Conservation (phyloP, 2,888 invertebrate genomes). For the Drosophila yooni region DNA sequence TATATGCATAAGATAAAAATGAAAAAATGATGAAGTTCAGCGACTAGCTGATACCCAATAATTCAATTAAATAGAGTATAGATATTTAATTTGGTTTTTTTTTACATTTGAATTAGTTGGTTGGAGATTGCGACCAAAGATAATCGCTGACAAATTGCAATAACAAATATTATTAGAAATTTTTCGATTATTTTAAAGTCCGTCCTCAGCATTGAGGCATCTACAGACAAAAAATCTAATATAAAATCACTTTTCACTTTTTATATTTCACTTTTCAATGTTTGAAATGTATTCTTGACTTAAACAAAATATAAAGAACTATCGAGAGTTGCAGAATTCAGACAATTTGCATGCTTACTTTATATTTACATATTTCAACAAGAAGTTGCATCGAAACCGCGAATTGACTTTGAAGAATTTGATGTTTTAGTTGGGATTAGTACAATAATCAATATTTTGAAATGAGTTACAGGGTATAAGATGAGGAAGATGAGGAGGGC, state of each 20-base stretch:
- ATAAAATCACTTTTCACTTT: too few relatives aligned
- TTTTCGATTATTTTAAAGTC: background rate
- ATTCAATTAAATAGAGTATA: background rate
- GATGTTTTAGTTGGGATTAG: background rate
- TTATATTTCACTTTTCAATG: background rate
- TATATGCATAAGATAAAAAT: background rate
- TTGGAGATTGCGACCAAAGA: too few relatives aligned
- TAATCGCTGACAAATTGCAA: background rate
- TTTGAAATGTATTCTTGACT: background rate
- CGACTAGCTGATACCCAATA: background rate
- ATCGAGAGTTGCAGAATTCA: background rate
- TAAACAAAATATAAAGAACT: background rate
- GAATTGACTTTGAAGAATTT: background rate
- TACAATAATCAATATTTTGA: background rate
- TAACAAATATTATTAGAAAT: background rate
- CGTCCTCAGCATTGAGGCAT: background rate
- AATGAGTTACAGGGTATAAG: constrained; percentile 33
- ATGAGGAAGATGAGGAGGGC: constrained; percentile 37
- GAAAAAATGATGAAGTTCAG: background rate
- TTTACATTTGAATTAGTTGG: background rate
- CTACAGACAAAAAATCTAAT: background rate
- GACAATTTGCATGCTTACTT: background rate
- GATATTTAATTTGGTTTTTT: background rate
- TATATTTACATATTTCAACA: background rate
- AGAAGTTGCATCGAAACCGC: background rate